Evolutionary conservation across 2,113 vertebrate genomes (phyloP), one percentile per base, ranked within the genome.

Genomic region (Pampusana beccarii): DNA sequence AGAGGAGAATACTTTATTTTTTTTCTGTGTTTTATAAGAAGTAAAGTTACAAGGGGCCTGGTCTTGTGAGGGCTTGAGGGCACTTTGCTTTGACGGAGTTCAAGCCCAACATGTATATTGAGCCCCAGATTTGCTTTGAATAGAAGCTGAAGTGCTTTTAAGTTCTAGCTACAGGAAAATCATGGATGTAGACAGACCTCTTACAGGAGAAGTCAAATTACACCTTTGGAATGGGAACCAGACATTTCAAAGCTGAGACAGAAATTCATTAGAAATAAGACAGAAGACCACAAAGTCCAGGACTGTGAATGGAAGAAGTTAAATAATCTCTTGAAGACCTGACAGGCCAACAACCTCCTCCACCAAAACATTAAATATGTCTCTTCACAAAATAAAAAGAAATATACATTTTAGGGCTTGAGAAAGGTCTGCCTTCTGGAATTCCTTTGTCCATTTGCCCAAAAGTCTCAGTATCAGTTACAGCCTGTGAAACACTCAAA

Each of bases 401-500:
- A 31, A n/a, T 4, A 33, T 71, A 42, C 18, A 50, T 91, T 94
- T 92, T 65, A 86, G 77, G 62, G 65, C 86, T 95, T 94, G 91
- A 89, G 80, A 96, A 86, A 87, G 73, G 83, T 96, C 93, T 95
- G 83, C 25, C 73, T 91, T 92, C 65, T 95, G 42, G 93, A 96
- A 97, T 96, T 74, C 56, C 91, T 95, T 94, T 96, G 88, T 95
- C 96, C 80, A 70, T 81, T 88, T 97, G 96, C 95, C 95, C 93
- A 91, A 62, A 95, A 85, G 78, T 80, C 91, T 84, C 80, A 69
- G 80, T 93, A 96, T 97, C 80, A 75, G 73, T 90, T 87, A 81
- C 86, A 94, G 86, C 50, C 66, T 91, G 33, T 79, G 91, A 95
- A 96, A 94, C 42, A 82, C 40, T 94, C 86, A 89, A 69, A 89